Evolutionary conservation across 2,113 vertebrate genomes (phyloP).

Genomic region (Aythya baeri): DNA sequence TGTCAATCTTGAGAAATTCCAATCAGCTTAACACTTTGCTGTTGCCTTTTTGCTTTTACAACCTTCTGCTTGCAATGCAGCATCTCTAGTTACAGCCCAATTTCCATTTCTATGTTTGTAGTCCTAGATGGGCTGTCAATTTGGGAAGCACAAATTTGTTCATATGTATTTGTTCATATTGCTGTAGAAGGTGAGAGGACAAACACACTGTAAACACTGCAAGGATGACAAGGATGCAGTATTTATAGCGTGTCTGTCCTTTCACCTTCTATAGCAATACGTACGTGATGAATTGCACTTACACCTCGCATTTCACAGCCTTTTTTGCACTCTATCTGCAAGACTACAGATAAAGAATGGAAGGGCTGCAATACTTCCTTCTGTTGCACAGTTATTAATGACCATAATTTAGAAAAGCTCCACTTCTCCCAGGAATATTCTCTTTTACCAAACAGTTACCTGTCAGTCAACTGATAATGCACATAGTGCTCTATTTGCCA

Average conservation of each 20-base stretch:
- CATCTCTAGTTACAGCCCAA: not conserved
- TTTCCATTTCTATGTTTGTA: not conserved
- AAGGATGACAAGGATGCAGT: not conserved
- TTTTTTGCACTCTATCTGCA: not conserved
- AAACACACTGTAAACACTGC: not conserved
- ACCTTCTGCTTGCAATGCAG: not conserved
- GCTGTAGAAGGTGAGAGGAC: not conserved
- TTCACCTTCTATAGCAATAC: not conserved
- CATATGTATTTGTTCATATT: not conserved
- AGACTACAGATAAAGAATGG: too few species aligned
- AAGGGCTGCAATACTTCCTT: not conserved
- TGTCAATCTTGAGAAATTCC: constrained; percentile 66
- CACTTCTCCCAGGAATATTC: not conserved
- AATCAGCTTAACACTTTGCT: constrained; percentile 54
- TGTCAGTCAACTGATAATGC: not conserved
- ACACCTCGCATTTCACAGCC: not conserved
- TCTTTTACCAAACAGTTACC: not conserved
- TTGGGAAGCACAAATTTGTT: not conserved
- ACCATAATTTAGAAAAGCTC: not conserved
- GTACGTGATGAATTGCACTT: not conserved
- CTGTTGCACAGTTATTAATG: not conserved
- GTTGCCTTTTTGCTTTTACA: constrained; percentile 24
- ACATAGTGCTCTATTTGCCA: not conserved
- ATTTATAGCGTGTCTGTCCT: not conserved
- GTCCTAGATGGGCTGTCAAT: not conserved